Percentiles rank a stretch among this genome's conserved stretches.
phyloP scores from a whole-genome alignment of 2,113 vertebrate genomes.

The Laticauda laticaudata region DNA sequence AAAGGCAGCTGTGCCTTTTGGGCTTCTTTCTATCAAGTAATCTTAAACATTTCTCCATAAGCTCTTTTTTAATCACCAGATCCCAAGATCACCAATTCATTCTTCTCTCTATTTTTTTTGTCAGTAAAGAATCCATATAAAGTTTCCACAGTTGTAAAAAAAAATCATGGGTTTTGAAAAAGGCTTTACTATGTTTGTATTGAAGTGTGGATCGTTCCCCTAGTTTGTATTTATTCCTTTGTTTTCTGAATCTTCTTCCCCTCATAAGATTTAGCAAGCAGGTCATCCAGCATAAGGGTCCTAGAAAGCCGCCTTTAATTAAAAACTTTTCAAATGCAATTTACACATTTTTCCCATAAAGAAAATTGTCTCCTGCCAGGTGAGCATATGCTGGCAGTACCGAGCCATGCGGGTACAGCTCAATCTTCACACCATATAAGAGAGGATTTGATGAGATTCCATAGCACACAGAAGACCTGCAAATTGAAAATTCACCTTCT shows the following conservation, averaged over 20 bases:
- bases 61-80: not conserved
- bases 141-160: not conserved
- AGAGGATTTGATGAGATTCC: conserved; percentile 58
- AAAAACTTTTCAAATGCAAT: conserved; percentile 51
- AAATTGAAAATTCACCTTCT: conserved; percentile 59
- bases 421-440: not conserved
- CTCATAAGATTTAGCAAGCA: not conserved
- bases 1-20: not conserved
- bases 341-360: conserved; percentile 57
- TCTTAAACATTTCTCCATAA: not conserved
- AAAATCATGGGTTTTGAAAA: too few relatives aligned
- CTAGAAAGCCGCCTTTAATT: conserved; percentile 44
- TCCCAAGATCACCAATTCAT: not conserved
- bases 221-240: conserved; percentile 2
- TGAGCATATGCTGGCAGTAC: conserved; percentile 1
- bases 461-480: conserved; percentile 46
- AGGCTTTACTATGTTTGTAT: not conserved
- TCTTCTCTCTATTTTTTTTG: not conserved
- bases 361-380: conserved; percentile 54
- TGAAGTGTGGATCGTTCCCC: not conserved
- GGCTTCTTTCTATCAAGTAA: not conserved
- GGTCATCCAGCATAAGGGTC: not conserved
- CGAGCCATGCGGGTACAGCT: not conserved
- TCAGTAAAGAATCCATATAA: not conserved
- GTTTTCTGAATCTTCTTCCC: not conserved